Evolutionary conservation across 2,888 invertebrate species (phyloP).

Genomic region (Drosophila differens): DNA sequence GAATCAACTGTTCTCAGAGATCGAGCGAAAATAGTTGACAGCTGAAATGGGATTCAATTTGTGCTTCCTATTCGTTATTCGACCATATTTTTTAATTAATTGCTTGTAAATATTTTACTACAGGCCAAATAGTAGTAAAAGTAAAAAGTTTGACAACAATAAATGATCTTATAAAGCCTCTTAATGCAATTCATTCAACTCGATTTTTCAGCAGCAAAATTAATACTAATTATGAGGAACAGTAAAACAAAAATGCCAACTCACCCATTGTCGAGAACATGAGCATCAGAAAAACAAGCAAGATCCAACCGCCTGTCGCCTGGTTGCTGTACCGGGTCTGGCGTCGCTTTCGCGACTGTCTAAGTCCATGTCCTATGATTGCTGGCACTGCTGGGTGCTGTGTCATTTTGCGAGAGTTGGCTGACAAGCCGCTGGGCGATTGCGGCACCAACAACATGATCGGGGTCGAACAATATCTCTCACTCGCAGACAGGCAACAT

Average conservation of each 20-base stretch:
- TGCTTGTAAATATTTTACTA: neutral
- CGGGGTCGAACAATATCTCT: constrained; percentile 42
- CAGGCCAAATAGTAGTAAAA: neutral
- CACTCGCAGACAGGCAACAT: constrained; percentile 52
- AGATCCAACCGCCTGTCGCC: constrained; percentile 15
- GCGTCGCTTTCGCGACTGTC: constrained; percentile 26
- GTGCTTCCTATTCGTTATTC: neutral
- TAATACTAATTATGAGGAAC: neutral
- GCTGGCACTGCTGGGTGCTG: constrained; percentile 30
- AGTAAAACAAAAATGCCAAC: constrained; percentile 29
- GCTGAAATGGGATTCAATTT: neutral
- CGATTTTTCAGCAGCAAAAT: neutral
- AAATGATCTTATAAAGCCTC: neutral
- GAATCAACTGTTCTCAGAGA: neutral
- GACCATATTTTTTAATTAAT: neutral
- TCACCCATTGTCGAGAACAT: constrained; percentile 57
- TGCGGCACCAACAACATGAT: constrained; percentile 42
- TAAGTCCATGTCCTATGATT: constrained; percentile 12
- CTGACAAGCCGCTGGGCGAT: constrained; percentile 54
- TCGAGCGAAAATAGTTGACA: neutral
- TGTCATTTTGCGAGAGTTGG: constrained; percentile 45
- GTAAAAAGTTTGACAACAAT: neutral
- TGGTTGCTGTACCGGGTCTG: constrained; percentile 38
- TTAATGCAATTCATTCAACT: neutral
- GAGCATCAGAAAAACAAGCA: constrained; percentile 34